phyloP scores from a whole-genome alignment of 1,140 invertebrate species.

The Eupeodes corollae region DNA sequence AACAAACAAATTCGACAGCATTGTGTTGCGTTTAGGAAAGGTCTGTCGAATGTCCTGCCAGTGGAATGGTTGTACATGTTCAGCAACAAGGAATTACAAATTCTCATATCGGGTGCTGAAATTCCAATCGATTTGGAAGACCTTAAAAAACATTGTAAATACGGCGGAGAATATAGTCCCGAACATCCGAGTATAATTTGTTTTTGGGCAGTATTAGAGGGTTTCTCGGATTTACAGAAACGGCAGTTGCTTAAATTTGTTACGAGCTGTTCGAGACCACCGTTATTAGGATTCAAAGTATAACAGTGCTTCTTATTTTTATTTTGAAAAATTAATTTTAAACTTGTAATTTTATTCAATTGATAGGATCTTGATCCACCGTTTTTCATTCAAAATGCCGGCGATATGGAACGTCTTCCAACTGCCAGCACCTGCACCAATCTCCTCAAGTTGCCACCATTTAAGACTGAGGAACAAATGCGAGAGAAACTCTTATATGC shows the following conservation, averaged over 20 bases:
- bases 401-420: conserved; percentile 75
- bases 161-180: conserved; percentile 69
- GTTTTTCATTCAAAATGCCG: conserved; percentile 88
- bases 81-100: conserved; percentile 86
- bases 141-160: conserved; percentile 71
- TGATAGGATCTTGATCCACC: conserved; percentile 80
- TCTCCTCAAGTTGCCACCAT: conserved; percentile 88
- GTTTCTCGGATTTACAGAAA: conserved; percentile 74
- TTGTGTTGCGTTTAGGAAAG: conserved; percentile 72
- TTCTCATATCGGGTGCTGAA: conserved; percentile 86
- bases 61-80: conserved; percentile 91
- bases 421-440: conserved; percentile 97
- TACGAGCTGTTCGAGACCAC: conserved; percentile 92
- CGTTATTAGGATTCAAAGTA: conserved; percentile 92
- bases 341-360: conserved; percentile 1
- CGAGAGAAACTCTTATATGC: conserved; percentile 82
- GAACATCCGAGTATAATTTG: conserved; percentile 65
- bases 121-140: conserved; percentile 86
- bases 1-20: conserved; percentile 84
- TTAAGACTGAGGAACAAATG: conserved; percentile 63
- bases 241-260: conserved; percentile 90
- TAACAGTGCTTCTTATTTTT: neutral
- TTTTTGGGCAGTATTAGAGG: conserved; percentile 78
- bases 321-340: neutral
- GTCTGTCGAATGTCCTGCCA: conserved; percentile 79